Evolutionary conservation across 2,797 vertebrate species (phyloP).

Genomic region (Siniperca undulata): DNA sequence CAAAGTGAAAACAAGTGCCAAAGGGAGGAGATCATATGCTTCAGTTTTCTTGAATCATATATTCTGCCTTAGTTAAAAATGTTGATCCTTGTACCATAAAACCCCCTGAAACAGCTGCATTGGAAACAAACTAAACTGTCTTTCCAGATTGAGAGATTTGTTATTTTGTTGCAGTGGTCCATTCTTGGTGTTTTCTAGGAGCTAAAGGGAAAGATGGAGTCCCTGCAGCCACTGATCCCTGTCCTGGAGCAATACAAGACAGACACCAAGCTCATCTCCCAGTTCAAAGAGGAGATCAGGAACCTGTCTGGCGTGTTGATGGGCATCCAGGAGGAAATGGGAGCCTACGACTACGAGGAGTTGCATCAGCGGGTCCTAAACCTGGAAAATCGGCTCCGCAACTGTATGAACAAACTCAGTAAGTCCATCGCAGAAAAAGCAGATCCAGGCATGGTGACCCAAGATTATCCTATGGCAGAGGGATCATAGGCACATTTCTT

Average conservation of each 20-base stretch:
- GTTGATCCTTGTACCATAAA: no score
- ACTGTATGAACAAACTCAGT: conserved; percentile 99
- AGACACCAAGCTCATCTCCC: conserved; percentile 93
- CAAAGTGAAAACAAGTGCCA: not conserved
- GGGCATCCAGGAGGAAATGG: conserved; percentile 97
- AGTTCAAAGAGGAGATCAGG: conserved; percentile 98
- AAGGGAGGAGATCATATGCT: not conserved
- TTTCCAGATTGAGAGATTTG: conserved; percentile 26
- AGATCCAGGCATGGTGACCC: not conserved
- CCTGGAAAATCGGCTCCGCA: conserved; percentile 93
- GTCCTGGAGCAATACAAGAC: conserved; percentile 99
- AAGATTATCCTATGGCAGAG: conserved; percentile 14
- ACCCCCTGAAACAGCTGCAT: not conserved
- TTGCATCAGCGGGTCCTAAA: conserved; percentile 93
- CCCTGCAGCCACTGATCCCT: conserved; percentile 95
- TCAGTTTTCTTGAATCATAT: conserved; percentile 1
- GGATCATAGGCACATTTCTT: conserved; percentile 29
- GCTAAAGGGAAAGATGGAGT: conserved; percentile 97
- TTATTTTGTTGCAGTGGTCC: conserved; percentile 11
- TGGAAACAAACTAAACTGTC: conserved; percentile 1
- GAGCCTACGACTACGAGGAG: conserved; percentile 97
- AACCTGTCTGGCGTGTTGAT: conserved; percentile 94
- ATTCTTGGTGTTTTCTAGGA: conserved; percentile 84
- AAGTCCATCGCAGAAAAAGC: conserved; percentile 73
- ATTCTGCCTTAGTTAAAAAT: not conserved